Evolutionary conservation across 2,113 vertebrate genomes (phyloP).

Genomic region (Macrotus californicus): DNA sequence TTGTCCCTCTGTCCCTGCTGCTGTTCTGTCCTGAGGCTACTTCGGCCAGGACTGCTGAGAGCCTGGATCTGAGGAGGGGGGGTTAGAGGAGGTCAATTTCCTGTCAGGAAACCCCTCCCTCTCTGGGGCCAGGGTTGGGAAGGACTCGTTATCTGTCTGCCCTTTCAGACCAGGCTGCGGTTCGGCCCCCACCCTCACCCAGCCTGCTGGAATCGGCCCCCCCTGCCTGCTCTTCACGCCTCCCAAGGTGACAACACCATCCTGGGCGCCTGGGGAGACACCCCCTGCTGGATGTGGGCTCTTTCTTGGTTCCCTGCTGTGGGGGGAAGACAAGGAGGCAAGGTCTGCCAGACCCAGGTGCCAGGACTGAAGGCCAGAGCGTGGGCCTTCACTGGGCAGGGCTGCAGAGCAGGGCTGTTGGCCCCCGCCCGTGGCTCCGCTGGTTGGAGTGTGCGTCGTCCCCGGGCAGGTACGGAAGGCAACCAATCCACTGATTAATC

Average conservation of each 20-base stretch:
- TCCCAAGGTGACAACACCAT: conserved; percentile 59
- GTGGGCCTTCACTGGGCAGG: no score
- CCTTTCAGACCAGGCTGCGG: conserved; percentile 51
- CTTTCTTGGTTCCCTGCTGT: background rate
- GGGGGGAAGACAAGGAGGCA: background rate
- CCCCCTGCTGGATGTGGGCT: background rate
- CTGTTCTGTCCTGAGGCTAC: conserved; percentile 40
- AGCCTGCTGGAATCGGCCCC: background rate
- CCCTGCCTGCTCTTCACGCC: conserved; percentile 55
- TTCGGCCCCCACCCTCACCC: conserved; percentile 6
- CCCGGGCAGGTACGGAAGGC: no score
- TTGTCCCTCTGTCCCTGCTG: background rate
- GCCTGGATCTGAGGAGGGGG: conserved; percentile 56
- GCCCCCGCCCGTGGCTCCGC: no score
- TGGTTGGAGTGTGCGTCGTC: no score
- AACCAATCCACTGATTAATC: no score
- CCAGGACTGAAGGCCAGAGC: background rate
- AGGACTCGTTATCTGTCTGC: conserved; percentile 72
- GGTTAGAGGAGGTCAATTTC: conserved; percentile 67
- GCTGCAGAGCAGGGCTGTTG: background rate
- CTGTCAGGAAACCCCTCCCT: conserved; percentile 76
- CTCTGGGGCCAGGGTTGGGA: conserved; percentile 67
- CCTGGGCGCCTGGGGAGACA: conserved; percentile 38
- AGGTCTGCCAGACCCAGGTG: background rate
- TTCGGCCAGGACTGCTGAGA: conserved; percentile 49